Conservation (phyloP, 1,140 invertebrate species). For the Sinella curviseta region DNA sequence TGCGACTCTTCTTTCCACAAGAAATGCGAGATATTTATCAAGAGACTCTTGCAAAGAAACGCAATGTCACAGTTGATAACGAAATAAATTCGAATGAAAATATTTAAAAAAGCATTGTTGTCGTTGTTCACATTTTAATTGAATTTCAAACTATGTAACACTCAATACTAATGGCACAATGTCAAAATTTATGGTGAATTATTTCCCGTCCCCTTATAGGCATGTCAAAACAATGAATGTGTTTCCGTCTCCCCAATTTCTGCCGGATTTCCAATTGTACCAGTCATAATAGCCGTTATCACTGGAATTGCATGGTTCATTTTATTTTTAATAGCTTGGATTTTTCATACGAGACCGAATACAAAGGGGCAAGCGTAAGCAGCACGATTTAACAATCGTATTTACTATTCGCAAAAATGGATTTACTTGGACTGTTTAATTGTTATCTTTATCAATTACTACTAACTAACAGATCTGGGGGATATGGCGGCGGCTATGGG, state of each 20-base stretch:
- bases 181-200: background rate
- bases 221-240: background rate
- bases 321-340: background rate
- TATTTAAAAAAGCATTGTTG: background rate
- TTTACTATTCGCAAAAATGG: background rate
- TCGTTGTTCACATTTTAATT: too few relatives aligned
- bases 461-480: background rate
- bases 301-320: slow-evolving; percentile 11
- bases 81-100: background rate
- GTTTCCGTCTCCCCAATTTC: background rate
- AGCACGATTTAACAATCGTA: background rate
- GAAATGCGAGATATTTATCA: background rate
- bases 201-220: slow-evolving; percentile 1
- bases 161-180: too few relatives aligned
- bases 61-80: background rate
- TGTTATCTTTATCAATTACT: background rate
- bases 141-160: too few relatives aligned
- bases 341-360: background rate
- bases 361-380: background rate
- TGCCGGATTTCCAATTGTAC: slow-evolving; percentile 16
- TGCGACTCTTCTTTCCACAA: slow-evolving; percentile 34
- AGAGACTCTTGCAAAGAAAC: background rate
- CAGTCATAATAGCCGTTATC: background rate
- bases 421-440: background rate
- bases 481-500: background rate